These are phyloP conservation scores for Chrysodeixis includens DNA, from an alignment of 2,888 invertebrate species.

Conservation along the genomic window DNA sequence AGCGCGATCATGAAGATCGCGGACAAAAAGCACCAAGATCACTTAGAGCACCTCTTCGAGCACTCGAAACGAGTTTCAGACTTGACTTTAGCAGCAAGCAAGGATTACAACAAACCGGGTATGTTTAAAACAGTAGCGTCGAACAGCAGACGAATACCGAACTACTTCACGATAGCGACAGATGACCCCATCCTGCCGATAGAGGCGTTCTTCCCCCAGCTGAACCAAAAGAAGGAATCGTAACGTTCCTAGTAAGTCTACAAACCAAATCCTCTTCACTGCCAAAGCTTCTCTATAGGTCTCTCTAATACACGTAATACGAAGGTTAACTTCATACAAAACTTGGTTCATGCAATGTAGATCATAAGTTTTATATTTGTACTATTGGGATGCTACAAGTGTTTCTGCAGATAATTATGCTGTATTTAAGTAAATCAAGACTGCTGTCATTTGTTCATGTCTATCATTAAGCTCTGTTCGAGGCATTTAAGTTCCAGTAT, in stretches of 20 bases:
- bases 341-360: conserved; percentile 22
- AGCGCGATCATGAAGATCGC: conserved; percentile 90
- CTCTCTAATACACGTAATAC: conserved; percentile 31
- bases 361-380: conserved; percentile 20
- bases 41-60: conserved; percentile 82
- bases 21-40: conserved; percentile 85
- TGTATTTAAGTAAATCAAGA: conserved; percentile 4
- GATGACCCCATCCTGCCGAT: conserved; percentile 94
- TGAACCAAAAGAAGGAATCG: conserved; percentile 90
- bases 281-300: conserved; percentile 78
- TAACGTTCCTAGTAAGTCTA: conserved; percentile 74
- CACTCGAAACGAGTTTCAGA: conserved; percentile 92
- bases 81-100: conserved; percentile 92
- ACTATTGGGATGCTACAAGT: conserved; percentile 6
- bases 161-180: conserved; percentile 93
- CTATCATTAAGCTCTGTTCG: background rate
- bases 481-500: conserved; percentile 26
- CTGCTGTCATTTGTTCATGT: background rate
- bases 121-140: conserved; percentile 91
- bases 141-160: conserved; percentile 90
- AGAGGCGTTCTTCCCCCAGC: conserved; percentile 94
- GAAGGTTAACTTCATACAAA: conserved; percentile 37
- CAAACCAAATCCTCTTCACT: conserved; percentile 82
- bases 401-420: background rate
- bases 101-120: conserved; percentile 92